phyloP scores from a whole-genome alignment of 2,888 invertebrate genomes.

The Trachelus tabidus region DNA sequence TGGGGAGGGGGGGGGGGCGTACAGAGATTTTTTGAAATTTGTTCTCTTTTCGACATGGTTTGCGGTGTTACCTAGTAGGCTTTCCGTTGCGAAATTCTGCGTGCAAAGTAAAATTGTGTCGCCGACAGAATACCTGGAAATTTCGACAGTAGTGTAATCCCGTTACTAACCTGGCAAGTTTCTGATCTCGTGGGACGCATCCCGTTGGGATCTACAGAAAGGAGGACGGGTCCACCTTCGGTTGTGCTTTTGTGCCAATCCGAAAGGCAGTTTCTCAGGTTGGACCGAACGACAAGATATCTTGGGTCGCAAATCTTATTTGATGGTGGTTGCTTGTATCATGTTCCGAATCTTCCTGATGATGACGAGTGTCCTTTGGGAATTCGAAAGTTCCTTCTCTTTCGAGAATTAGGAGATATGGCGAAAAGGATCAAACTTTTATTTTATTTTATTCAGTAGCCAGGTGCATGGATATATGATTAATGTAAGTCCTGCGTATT shows the following conservation, averaged over 20 bases:
- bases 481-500: too few species aligned
- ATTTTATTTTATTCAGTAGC: neutral
- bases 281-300: neutral
- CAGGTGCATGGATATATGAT: too few species aligned
- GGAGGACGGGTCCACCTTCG: neutral
- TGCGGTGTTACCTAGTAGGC: too few species aligned
- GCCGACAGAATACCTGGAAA: neutral
- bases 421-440: neutral
- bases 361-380: neutral
- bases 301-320: neutral
- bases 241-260: neutral
- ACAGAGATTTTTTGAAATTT: neutral
- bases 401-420: too few species aligned
- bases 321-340: neutral
- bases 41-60: neutral
- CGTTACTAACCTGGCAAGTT: neutral
- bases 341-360: neutral
- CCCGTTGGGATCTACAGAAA: neutral
- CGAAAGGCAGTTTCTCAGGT: neutral
- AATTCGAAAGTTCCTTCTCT: neutral
- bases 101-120: too few species aligned
- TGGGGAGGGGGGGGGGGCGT: neutral
- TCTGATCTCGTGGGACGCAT: neutral
- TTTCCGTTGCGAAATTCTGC: too few species aligned
- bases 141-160: neutral